Conservation (phyloP, 2,888 invertebrate genomes). For the Anagyrus pseudococci region DNA sequence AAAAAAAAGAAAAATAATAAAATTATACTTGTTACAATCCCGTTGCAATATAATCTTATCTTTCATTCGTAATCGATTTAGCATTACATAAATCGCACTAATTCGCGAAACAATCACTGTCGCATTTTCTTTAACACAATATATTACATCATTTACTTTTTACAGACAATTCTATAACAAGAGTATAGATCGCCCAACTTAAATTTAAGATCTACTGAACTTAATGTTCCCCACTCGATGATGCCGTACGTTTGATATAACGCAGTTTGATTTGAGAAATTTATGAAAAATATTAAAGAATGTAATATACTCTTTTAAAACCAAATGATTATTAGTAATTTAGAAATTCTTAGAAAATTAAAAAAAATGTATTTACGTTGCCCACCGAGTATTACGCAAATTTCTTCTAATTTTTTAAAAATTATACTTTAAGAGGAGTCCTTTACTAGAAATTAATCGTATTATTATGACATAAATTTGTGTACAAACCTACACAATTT, state of each 20-base stretch:
- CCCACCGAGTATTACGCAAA: neutral
- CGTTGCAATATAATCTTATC: slow-evolving; percentile 26
- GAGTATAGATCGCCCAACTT: slow-evolving; percentile 34
- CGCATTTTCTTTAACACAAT: slow-evolving; percentile 34
- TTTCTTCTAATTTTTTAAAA: slow-evolving; percentile 4
- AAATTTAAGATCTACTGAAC: slow-evolving; percentile 30
- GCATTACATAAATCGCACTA: slow-evolving; percentile 27
- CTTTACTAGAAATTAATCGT: too few species aligned
- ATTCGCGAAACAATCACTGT: slow-evolving; percentile 17
- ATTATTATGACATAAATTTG: neutral
- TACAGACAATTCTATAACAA: slow-evolving; percentile 33
- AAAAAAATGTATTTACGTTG: neutral
- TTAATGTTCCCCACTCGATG: slow-evolving; percentile 32
- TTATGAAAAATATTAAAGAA: too few species aligned
- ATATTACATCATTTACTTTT: slow-evolving; percentile 38
- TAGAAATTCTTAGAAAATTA: neutral
- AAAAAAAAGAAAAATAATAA: slow-evolving; percentile 28
- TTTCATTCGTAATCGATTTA: slow-evolving; percentile 18
- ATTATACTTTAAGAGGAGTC: slow-evolving; percentile 16
- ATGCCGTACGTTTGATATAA: slow-evolving; percentile 32
- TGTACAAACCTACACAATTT: neutral
- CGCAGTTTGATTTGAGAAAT: slow-evolving; percentile 24
- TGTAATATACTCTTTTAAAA: too few species aligned
- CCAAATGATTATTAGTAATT: too few species aligned
- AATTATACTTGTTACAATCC: slow-evolving; percentile 27